A percentile compares a stretch with the other conserved stretches of the same genome.
Evolutionary conservation across 2,113 vertebrate species (phyloP).

Genomic region (Macquaria australasica): DNA sequence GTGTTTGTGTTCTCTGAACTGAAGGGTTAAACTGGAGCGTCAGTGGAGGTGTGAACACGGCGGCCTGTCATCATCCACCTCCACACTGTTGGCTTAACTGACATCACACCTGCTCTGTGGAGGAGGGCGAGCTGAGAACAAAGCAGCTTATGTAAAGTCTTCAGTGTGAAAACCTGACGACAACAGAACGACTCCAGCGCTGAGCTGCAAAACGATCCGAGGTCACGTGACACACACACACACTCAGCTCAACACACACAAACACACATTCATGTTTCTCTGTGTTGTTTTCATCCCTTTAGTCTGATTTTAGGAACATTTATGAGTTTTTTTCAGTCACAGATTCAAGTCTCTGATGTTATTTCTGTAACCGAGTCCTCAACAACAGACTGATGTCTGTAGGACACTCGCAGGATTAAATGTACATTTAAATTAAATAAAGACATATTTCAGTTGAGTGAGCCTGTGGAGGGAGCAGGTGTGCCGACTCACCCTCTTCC

Average conservation of each 20-base stretch:
- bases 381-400: neutral
- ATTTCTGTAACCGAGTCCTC: neutral
- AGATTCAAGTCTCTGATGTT: neutral
- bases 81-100: slow-evolving; percentile 9
- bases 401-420: neutral
- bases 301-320: neutral
- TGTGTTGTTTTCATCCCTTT: neutral
- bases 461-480: neutral
- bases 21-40: neutral
- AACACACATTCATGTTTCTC: no score
- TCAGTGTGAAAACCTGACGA: neutral
- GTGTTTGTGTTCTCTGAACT: no score
- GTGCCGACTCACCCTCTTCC: slow-evolving; percentile 89
- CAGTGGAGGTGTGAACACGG: slow-evolving; percentile 1
- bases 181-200: neutral
- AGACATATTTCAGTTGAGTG: neutral
- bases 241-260: no score
- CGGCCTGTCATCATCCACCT: slow-evolving; percentile 39
- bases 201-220: neutral
- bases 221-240: neutral
- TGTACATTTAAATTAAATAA: no score
- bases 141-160: slow-evolving; percentile 29
- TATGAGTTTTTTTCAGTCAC: neutral
- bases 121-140: slow-evolving; percentile 2
- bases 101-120: slow-evolving; percentile 22